Conservation (phyloP, 1,140 invertebrate genomes). For the Cyrtorhinus lividipennis region DNA sequence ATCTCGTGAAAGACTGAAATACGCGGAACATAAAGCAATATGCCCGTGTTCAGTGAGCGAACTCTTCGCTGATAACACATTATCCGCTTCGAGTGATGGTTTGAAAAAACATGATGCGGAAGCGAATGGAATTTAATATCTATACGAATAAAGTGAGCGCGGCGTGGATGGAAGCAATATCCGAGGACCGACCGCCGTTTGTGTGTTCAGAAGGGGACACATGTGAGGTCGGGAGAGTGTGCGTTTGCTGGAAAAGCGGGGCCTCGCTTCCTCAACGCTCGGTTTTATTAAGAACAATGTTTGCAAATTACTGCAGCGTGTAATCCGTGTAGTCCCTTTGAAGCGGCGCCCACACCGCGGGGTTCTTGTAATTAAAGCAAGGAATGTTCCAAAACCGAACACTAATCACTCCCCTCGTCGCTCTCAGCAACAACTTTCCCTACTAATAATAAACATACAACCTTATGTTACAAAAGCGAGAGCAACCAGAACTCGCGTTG, state of each 20-base stretch:
- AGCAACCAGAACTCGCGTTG: neutral
- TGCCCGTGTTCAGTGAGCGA: neutral
- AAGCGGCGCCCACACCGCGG: neutral
- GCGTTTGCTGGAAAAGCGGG: neutral
- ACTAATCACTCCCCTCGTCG: neutral
- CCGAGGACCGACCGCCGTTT: neutral
- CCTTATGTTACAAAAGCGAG: slow-evolving; percentile 7
- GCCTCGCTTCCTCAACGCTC: neutral
- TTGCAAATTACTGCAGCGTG: slow-evolving; percentile 9
- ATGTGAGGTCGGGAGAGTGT: neutral
- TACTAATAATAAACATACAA: slow-evolving; percentile 7
- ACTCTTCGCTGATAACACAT: neutral
- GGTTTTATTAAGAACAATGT: slow-evolving; percentile 10
- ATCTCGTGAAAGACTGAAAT: no score
- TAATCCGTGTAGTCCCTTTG: neutral
- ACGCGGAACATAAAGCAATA: no score
- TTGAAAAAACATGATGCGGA: neutral
- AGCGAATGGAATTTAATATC: slow-evolving; percentile 2
- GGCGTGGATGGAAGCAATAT: neutral
- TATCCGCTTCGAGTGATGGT: neutral
- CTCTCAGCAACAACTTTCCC: neutral
- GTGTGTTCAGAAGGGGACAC: neutral
- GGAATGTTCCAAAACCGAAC: slow-evolving; percentile 9
- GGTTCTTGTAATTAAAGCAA: slow-evolving; percentile 7
- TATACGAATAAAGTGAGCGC: neutral